These are phyloP conservation scores for Enteromius treurensis DNA, from an alignment of 2,797 vertebrate species.

Conservation along the genomic window DNA sequence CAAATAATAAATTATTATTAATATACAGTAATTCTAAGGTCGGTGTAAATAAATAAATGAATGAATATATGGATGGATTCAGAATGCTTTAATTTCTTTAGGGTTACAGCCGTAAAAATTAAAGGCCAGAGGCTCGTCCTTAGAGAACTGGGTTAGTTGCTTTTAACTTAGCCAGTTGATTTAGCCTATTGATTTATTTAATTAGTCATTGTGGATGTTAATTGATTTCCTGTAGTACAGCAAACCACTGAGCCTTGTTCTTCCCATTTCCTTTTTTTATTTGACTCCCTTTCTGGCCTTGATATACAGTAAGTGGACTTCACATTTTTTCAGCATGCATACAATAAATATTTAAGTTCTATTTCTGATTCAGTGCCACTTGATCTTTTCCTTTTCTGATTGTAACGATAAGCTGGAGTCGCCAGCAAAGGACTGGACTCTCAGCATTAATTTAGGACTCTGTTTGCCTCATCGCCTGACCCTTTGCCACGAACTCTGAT, in stretches of 20 bases:
- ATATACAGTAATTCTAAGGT: too few relatives aligned
- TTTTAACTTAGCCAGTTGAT: background rate
- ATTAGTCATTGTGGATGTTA: background rate
- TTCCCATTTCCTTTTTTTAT: background rate
- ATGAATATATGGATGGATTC: too few relatives aligned
- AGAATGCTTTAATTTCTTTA: background rate
- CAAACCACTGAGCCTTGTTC: background rate
- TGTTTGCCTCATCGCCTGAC: too few relatives aligned
- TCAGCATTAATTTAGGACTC: too few relatives aligned
- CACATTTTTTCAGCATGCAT: background rate
- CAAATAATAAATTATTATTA: too few relatives aligned
- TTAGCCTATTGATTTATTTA: conserved; percentile 12
- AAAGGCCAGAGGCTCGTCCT: background rate
- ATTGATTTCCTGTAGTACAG: background rate
- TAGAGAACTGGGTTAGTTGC: background rate
- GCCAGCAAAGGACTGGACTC: too few relatives aligned
- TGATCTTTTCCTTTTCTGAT: background rate
- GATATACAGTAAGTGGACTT: background rate
- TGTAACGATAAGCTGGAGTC: too few relatives aligned
- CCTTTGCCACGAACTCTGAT: too few relatives aligned
- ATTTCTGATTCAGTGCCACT: background rate
- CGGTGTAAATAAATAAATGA: too few relatives aligned
- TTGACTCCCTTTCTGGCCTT: background rate
- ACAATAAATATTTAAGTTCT: background rate
- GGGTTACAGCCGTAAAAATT: background rate